phyloP scores from a whole-genome alignment of 2,797 vertebrate genomes.

The Neosalanx taihuensis region DNA sequence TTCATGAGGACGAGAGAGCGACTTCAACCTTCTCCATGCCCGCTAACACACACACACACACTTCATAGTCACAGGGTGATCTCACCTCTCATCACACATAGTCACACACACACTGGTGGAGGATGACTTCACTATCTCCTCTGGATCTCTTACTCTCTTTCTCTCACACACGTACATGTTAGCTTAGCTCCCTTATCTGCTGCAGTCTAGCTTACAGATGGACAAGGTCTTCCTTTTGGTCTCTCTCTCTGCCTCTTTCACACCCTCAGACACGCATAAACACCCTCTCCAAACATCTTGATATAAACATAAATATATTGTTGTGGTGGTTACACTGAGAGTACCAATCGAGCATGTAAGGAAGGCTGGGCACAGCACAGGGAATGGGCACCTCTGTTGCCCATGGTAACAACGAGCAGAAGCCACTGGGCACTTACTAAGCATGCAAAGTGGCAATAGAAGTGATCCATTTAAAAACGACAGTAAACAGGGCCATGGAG shows the following conservation, averaged over 20 bases:
- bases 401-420: neutral
- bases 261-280: neutral
- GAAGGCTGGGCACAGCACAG: neutral
- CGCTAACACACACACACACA: neutral
- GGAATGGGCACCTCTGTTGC: neutral
- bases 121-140: constrained; percentile 8
- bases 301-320: neutral
- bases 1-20: constrained; percentile 52
- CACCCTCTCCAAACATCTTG: neutral
- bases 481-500: neutral
- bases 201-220: neutral
- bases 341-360: neutral
- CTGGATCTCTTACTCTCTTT: neutral
- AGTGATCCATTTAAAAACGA: neutral
- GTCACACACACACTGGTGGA: neutral
- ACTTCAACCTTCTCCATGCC: constrained; percentile 47
- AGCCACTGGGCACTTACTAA: neutral
- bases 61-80: constrained; percentile 3
- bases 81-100: neutral
- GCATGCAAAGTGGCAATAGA: neutral
- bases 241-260: too few species aligned
- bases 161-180: neutral
- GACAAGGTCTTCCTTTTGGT: neutral
- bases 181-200: too few species aligned
- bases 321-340: neutral